Evolutionary conservation across 1,140 invertebrate species (phyloP), one percentile per base, ranked within the genome.

Genomic region (Drosophila erecta): DNA sequence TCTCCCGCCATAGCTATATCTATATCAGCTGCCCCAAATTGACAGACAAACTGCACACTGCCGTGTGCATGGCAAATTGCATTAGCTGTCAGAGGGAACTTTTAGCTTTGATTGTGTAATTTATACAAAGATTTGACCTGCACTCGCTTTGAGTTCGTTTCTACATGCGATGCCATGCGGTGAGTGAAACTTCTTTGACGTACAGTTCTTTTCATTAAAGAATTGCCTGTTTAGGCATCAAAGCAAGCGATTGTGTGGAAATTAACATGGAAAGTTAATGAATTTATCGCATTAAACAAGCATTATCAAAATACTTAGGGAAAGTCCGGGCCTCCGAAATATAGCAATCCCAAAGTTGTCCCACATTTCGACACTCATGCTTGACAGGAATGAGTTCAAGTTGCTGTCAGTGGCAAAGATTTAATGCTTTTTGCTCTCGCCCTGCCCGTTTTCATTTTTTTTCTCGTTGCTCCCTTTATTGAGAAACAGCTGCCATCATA

Each of bases 401-500:
- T 83, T 79, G 79, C 83, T 87, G 83, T 87, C 83, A 83, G 56
- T 56, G 62, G 72, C 74, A 76, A 76, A 67, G 79, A 86, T 79
- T 86, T 87, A 87, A 86, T 73, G 83, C 78, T 81, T 61, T 64
- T 74, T 62, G 71, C 60, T 38, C 35, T 40, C n/a, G 15, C 58
- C 17, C 43, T 30, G 33, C 22, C 62, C 27, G 24, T 22, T 37
- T 33, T 62, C 38, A 33, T 62, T 38, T 14, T 43, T 55, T 62
- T 38, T 47, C 5, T 11, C 8, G 35, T 33, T 17, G 41, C 49
- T 71, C 41, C 33, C 33, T 81, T 86, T 89, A 87, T 89, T 83
- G 84, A 89, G 79, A 79, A 87, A 74, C 84, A 87, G 79, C 84
- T 87, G 84, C 84, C 84, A 89, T 87, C 84, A 87, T 87, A 87